These are phyloP conservation scores for Gymnarchus niloticus DNA, from an alignment of 2,113 vertebrate species.

Conservation along the genomic window DNA sequence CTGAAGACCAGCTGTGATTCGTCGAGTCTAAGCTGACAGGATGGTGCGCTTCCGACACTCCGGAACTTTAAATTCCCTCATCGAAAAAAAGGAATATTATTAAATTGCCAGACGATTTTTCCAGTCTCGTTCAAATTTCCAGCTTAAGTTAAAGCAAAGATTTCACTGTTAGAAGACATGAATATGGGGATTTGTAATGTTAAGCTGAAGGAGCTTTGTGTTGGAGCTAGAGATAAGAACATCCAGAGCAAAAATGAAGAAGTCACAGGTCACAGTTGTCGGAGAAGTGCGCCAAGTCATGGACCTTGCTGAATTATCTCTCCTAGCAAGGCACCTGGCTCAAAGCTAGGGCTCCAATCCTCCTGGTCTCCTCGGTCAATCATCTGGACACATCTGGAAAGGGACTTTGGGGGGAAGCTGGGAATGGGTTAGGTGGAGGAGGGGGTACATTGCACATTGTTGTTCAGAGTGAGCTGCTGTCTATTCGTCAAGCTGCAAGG, in stretches of 20 bases:
- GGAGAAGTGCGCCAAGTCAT: constrained; percentile 1
- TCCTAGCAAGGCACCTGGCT: constrained; percentile 25
- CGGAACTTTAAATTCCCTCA: too few species aligned
- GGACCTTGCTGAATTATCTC: background rate
- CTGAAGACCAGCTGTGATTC: background rate
- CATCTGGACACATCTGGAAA: constrained; percentile 49
- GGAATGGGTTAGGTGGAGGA: background rate
- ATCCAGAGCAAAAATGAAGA: background rate
- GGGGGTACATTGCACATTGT: constrained; percentile 35
- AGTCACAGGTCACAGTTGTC: background rate
- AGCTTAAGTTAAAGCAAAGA: background rate
- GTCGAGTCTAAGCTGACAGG: too few species aligned
- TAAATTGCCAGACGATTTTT: too few species aligned
- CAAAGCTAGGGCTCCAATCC: background rate
- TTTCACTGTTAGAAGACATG: background rate
- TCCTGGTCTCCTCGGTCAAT: constrained; percentile 47
- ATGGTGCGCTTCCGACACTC: background rate
- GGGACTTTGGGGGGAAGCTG: background rate
- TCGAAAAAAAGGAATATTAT: background rate
- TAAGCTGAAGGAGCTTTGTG: background rate
- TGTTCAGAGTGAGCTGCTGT: constrained; percentile 45
- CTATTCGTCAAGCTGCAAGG: constrained; percentile 56
- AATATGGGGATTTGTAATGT: background rate
- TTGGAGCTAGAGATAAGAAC: background rate
- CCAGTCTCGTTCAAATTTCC: background rate